Evolutionary conservation across 2,888 invertebrate genomes (phyloP), one percentile per base, ranked within the genome.

Genomic region (Ramazzottius varieornatus): DNA sequence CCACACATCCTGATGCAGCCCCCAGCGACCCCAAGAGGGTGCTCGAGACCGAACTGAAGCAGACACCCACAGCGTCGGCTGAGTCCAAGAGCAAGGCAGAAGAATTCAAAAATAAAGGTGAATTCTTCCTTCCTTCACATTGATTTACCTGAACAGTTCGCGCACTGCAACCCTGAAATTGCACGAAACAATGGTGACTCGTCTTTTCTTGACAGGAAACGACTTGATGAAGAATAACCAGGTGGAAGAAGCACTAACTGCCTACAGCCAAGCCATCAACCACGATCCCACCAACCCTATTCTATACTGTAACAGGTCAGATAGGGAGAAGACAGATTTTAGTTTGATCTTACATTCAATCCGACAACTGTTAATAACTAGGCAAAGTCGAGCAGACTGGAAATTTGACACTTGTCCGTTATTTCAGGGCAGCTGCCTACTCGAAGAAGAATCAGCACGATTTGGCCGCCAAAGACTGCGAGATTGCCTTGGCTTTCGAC

Each of bases 381-480:
- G n/a, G n/a, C n/a, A n/a, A n/a, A n/a, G n/a, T n/a, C n/a, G n/a
- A n/a, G n/a, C n/a, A n/a, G n/a, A n/a, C n/a, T n/a, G n/a, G n/a
- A n/a, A n/a, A n/a, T n/a, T n/a, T n/a, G n/a, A n/a, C n/a, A n/a
- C n/a, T n/a, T n/a, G n/a, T n/a, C n/a, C n/a, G n/a, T n/a, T n/a
- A n/a, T 8, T 72, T 65, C 70, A 80, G 96, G 70, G 98, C 96
- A 63, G 96, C 96, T 1, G 92, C 93, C 0, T 85, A 86, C 75
- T 92, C 87, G 73, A 89, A 91, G 73, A 78, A 93, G 69, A 86
- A 86, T 64, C 84, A 87, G 72, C 85, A 89, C 73, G 81, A 84
- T 66, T 81, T 83, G 67, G 90, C 93, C 16, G 85, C 96, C 65
- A 83, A 84, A 65, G 96, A 98, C 77, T 94, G 93, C 75, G 83